Evolutionary conservation across 1,140 invertebrate genomes (phyloP).

Genomic region (Chrysomallon squamiferum): DNA sequence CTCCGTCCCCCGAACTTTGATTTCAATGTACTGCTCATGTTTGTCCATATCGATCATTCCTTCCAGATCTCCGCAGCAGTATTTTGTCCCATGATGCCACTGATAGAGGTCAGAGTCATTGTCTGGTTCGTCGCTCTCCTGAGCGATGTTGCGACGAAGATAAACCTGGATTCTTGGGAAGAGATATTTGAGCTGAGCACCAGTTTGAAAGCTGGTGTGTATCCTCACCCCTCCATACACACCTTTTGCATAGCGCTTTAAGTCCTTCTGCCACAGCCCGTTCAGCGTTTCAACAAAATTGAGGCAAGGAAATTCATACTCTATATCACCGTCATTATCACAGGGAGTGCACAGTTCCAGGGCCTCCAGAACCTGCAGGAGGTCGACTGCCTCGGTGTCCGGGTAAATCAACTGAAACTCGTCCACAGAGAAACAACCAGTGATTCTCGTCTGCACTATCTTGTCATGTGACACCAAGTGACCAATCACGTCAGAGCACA

Average conservation of each 20-base stretch:
- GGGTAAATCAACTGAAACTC: conserved; percentile 81
- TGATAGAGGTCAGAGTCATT: conserved; percentile 74
- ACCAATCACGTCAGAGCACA: conserved; percentile 76
- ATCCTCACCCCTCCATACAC: conserved; percentile 77
- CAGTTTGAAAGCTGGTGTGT: conserved; percentile 67
- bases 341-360: conserved; percentile 78
- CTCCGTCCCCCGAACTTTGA: conserved; percentile 76
- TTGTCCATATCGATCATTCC: conserved; percentile 75
- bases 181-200: conserved; percentile 70
- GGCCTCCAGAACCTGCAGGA: conserved; percentile 64
- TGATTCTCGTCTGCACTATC: conserved; percentile 72
- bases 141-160: conserved; percentile 68
- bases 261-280: conserved; percentile 76
- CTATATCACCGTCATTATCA: conserved; percentile 76
- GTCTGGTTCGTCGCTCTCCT: conserved; percentile 67
- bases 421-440: conserved; percentile 79
- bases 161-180: conserved; percentile 79
- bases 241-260: conserved; percentile 67
- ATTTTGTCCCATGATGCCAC: conserved; percentile 81
- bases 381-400: conserved; percentile 70
- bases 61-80: conserved; percentile 76
- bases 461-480: conserved; percentile 75
- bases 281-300: conserved; percentile 77
- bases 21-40: conserved; percentile 64
- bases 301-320: conserved; percentile 84